These are phyloP conservation scores for Myocastor coypus DNA, from an alignment of 2,113 vertebrate genomes.

Conservation along the genomic window DNA sequence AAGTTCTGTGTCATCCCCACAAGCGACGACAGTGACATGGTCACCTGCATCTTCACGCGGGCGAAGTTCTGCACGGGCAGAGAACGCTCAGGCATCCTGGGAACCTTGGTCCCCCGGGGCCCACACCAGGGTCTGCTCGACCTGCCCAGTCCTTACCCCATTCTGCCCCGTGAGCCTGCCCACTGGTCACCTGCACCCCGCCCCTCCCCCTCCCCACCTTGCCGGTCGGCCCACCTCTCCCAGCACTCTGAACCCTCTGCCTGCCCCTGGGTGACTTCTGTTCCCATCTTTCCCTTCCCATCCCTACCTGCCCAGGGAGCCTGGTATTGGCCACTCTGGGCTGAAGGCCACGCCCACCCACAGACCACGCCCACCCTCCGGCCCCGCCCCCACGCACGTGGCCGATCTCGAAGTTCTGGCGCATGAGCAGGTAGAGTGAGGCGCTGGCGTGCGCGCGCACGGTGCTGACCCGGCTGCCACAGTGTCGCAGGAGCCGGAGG, in stretches of 20 bases:
- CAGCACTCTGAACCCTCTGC: background rate
- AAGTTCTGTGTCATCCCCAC: constrained; percentile 94
- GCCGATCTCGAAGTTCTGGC: constrained; percentile 96
- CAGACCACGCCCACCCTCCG: background rate
- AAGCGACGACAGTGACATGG: constrained; percentile 95
- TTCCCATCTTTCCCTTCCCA: fast-evolving
- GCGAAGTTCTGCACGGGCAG: constrained; percentile 92
- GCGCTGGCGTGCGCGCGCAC: constrained; percentile 94
- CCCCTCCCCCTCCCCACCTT: too few relatives aligned
- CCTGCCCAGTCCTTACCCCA: too few relatives aligned
- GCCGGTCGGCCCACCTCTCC: fast-evolving
- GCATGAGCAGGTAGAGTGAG: constrained; percentile 96
- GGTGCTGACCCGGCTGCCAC: constrained; percentile 90
- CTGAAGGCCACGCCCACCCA: background rate
- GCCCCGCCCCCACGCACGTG: constrained; percentile 86
- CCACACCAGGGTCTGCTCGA: background rate
- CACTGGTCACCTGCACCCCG: background rate
- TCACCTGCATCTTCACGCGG: constrained; percentile 97
- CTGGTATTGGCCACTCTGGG: fast-evolving
- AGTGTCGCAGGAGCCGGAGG: constrained; percentile 94
- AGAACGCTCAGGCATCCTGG: background rate
- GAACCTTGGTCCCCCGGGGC: background rate
- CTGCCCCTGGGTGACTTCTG: background rate
- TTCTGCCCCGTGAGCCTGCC: background rate
- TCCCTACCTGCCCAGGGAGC: too few relatives aligned